phyloP scores from a whole-genome alignment of 2,113 vertebrate genomes.

The Plectropomus leopardus region DNA sequence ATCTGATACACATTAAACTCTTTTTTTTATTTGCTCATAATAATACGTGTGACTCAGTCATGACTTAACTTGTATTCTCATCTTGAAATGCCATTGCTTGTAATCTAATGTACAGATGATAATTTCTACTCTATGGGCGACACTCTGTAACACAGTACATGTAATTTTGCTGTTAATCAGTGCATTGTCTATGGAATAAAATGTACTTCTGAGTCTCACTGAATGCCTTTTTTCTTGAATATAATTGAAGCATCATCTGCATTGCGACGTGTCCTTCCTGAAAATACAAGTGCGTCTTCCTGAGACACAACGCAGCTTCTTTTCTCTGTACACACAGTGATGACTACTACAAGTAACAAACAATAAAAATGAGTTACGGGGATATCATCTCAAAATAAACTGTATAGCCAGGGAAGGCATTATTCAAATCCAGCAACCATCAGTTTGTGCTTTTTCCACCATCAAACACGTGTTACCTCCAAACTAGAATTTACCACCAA shows the following conservation, averaged over 20 bases:
- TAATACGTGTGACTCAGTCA: no score
- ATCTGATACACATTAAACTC: neutral
- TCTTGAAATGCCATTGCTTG: conserved; percentile 30
- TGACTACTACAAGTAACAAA: neutral
- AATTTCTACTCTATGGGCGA: conserved; percentile 34
- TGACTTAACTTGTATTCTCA: conserved; percentile 5
- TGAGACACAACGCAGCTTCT: neutral
- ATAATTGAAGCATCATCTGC: conserved; percentile 40
- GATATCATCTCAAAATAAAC: conserved; percentile 1
- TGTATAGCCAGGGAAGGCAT: neutral
- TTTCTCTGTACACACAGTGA: neutral
- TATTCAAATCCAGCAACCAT: neutral
- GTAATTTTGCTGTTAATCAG: conserved; percentile 27
- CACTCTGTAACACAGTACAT: conserved; percentile 20
- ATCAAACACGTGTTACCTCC: neutral
- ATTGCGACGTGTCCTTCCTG: neutral
- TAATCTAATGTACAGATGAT: conserved; percentile 23
- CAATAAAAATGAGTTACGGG: conserved; percentile 18
- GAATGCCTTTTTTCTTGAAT: conserved; percentile 37
- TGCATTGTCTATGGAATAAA: conserved; percentile 52
- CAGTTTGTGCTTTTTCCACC: neutral
- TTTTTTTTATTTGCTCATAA: neutral
- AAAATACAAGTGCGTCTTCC: neutral
- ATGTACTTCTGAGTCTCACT: conserved; percentile 40
- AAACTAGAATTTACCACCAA: conserved; percentile 1